Percentiles rank a stretch among this genome's conserved stretches.
Evolutionary conservation across 2,113 vertebrate genomes (phyloP).

Genomic region (Rhinopomastus cyanomelas): DNA sequence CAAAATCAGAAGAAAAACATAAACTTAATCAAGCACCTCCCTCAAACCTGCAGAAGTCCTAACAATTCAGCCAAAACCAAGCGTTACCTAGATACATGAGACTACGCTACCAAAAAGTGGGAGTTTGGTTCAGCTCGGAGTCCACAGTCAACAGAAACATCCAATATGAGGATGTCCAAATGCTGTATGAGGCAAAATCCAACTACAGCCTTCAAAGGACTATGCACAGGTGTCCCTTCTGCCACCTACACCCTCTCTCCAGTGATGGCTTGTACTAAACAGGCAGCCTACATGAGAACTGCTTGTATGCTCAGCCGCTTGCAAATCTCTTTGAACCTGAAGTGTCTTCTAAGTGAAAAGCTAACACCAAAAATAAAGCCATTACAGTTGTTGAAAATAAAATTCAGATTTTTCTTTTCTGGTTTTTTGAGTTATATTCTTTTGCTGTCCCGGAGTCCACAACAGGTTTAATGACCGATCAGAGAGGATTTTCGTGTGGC

Average conservation of each 20-base stretch:
- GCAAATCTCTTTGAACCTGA: background rate
- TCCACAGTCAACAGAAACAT: background rate
- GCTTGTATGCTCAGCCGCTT: background rate
- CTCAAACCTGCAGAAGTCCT: conserved; percentile 7
- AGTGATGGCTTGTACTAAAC: background rate
- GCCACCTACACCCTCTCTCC: background rate
- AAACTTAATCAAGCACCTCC: background rate
- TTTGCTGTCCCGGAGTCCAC: background rate
- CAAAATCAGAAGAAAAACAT: background rate
- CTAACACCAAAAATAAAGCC: background rate
- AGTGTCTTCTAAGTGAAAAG: background rate
- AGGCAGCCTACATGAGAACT: background rate
- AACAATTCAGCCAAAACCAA: background rate
- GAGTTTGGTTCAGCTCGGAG: background rate
- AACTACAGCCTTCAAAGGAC: background rate
- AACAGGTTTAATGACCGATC: background rate
- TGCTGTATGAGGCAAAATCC: accelerated
- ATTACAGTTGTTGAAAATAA: background rate
- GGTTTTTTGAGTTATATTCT: background rate
- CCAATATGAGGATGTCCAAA: background rate
- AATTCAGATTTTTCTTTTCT: background rate
- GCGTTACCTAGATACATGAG: conserved; percentile 15
- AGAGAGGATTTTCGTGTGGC: background rate
- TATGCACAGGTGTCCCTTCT: background rate
- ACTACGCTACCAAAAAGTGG: background rate